These are phyloP conservation scores for Pseudobourletiella spinata DNA, from an alignment of 1,140 invertebrate genomes.

Conservation along the genomic window DNA sequence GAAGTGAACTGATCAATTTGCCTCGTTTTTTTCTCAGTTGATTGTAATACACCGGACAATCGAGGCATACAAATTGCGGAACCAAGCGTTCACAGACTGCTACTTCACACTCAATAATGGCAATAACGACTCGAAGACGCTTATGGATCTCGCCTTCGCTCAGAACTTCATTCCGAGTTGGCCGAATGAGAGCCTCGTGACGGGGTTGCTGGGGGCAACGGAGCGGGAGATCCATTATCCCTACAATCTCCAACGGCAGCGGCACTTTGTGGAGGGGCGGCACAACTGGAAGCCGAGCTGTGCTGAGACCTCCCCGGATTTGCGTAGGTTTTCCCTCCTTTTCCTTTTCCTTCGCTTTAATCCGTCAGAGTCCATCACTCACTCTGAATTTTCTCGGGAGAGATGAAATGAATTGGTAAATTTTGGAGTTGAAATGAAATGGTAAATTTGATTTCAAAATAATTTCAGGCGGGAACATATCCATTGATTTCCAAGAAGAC, in stretches of 20 bases:
- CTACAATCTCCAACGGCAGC: constrained; percentile 1
- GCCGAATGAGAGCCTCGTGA: neutral
- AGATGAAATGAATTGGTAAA: too few species aligned
- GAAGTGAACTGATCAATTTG: neutral
- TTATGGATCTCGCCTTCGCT: constrained; percentile 15
- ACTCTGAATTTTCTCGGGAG: too few species aligned
- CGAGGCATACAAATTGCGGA: constrained; percentile 24
- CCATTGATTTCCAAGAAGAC: constrained; percentile 9
- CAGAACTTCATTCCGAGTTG: constrained; percentile 12
- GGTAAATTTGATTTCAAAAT: too few species aligned
- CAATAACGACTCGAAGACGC: constrained; percentile 9
- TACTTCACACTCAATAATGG: neutral
- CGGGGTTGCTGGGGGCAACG: constrained; percentile 2
- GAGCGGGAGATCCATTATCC: constrained; percentile 12
- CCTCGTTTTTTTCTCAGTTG: constrained; percentile 12
- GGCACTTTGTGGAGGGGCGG: neutral
- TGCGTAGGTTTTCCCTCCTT: neutral
- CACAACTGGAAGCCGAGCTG: constrained; percentile 15
- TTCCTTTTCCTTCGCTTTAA: neutral
- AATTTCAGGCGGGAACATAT: constrained; percentile 17
- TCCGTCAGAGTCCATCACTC: too few species aligned
- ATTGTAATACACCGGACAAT: constrained; percentile 31
- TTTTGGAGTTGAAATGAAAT: too few species aligned
- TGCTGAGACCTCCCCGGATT: constrained; percentile 2
- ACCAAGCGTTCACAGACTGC: constrained; percentile 21